Conservation (phyloP, 2,113 vertebrate genomes). For the Procavia capensis region DNA sequence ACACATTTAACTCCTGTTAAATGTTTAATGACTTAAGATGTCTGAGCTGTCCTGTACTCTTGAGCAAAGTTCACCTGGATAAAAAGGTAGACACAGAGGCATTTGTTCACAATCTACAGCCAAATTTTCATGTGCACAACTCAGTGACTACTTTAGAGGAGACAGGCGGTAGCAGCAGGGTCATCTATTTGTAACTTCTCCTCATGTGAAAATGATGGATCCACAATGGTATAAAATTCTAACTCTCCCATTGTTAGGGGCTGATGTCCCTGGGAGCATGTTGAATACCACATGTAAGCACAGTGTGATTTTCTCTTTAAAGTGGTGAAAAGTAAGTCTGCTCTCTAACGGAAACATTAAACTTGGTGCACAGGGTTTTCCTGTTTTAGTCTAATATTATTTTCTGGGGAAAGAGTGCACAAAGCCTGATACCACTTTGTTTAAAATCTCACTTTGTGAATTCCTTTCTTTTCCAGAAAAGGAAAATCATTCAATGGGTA, state of each 20-base stretch:
- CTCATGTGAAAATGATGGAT: neutral
- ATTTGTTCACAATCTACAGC: neutral
- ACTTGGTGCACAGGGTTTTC: constrained; percentile 32
- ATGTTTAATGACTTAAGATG: neutral
- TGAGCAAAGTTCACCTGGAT: neutral
- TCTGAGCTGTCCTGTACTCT: neutral
- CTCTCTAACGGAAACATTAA: constrained; percentile 42
- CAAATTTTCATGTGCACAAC: neutral
- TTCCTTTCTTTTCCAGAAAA: constrained; percentile 32
- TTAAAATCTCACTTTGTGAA: constrained; percentile 11
- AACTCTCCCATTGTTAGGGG: neutral
- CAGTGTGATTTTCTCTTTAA: neutral
- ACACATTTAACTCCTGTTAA: neutral
- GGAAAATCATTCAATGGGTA: neutral
- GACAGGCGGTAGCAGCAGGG: neutral
- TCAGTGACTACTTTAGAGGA: neutral
- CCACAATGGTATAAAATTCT: neutral
- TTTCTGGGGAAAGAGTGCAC: neutral
- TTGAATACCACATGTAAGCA: constrained; percentile 1
- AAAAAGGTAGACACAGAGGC: neutral
- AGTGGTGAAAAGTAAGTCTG: neutral
- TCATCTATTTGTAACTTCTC: neutral
- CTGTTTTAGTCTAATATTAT: neutral
- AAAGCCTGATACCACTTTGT: neutral
- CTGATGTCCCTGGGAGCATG: constrained; percentile 1